Evolutionary conservation across 2,888 invertebrate species (phyloP), one percentile per base, ranked within the genome.

Genomic region (Sesamia inferens): DNA sequence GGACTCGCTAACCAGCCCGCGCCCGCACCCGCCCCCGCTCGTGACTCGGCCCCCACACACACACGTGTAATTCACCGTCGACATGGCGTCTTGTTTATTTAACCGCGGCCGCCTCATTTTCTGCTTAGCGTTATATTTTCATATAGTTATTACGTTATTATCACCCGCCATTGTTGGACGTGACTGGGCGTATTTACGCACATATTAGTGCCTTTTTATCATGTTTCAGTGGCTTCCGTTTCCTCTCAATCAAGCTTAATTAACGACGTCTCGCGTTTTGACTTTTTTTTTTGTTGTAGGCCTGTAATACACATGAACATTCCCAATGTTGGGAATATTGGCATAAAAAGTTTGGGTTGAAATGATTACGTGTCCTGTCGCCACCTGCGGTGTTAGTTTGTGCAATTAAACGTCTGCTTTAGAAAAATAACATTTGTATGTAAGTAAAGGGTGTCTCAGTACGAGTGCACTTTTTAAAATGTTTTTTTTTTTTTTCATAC

Each of bases 61-160:
- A 47, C 64, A 62, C 83, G 83, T 89, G 86, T 88, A 90, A 89
- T 89, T 89, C 89, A 85, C 80, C 83, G 83, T 88, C 88, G 89
- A 89, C 90, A 88, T 75, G 86, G 83, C 88, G 82, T 73, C 89
- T 88, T 94, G 94, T 94, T 94, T 93, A 93, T 92, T 89, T 90
- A 85, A 89, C 82, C 79, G 80, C 81, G 83, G 92, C 90, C 92
- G 88, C 87, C 88, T 86, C 85, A 79, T 88, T 89, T 65, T 90
- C 91, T 92, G 90, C 90, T 91, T 91, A 91, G 85, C 90, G 85
- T 88, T 87, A 91, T 92, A 92, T 93, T 92, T 92, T 91, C 92
- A 90, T 92, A 88, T 87, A 87, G 88, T 89, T 89, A 89, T 90
- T 88, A 85, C 86, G 69, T 82, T 65, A 82, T 82, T 82, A 82